phyloP scores from a whole-genome alignment of 2,888 invertebrate species.

The Xylota sylvarum region DNA sequence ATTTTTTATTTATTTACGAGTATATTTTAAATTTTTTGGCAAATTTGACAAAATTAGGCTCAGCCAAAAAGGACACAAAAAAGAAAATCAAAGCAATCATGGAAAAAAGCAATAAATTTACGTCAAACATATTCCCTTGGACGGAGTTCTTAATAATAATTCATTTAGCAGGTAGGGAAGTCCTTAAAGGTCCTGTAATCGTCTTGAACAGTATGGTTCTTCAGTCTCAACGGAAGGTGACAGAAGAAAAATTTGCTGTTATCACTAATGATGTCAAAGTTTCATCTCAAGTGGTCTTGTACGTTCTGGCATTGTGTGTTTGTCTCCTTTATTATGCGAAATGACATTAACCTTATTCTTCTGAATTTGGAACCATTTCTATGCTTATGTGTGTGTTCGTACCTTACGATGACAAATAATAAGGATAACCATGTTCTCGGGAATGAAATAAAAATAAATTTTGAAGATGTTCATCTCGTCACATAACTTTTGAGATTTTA shows the following conservation, averaged over 20 bases:
- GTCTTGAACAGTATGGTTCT: neutral
- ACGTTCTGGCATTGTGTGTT: neutral
- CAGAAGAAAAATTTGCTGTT: neutral
- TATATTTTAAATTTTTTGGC: too few species aligned
- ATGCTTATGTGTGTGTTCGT: neutral
- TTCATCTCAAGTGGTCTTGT: neutral
- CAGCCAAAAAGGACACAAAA: neutral
- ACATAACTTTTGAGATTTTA: too few species aligned
- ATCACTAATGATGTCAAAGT: neutral
- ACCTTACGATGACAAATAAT: too few species aligned
- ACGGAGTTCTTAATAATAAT: neutral
- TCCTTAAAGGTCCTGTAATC: neutral
- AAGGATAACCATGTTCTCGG: too few species aligned
- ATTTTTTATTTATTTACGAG: neutral
- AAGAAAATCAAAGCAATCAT: neutral
- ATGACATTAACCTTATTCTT: slow-evolving; percentile 6
- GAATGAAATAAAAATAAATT: too few species aligned
- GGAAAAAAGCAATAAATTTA: neutral
- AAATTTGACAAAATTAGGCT: neutral
- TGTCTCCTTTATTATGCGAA: slow-evolving; percentile 4
- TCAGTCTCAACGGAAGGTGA: neutral
- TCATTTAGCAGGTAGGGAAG: neutral
- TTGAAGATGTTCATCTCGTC: too few species aligned
- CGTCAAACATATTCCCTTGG: neutral
- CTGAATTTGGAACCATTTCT: neutral